Percentiles rank a stretch among this genome's conserved stretches.
Evolutionary conservation across 1,140 invertebrate genomes (phyloP).

Genomic region (Oryctes rhinoceros): DNA sequence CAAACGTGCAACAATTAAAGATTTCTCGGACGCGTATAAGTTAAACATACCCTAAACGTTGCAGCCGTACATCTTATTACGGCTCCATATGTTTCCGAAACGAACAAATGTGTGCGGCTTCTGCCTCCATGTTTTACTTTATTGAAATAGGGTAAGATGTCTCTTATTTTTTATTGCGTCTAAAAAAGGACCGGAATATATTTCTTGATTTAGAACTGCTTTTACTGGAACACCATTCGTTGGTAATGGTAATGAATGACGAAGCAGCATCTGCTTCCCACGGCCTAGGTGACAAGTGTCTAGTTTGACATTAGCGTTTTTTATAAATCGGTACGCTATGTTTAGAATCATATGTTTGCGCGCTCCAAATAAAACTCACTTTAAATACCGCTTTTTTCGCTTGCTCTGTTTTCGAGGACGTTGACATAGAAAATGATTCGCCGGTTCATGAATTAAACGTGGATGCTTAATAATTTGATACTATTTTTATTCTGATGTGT

Average conservation of each 20-base stretch:
- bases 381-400: neutral
- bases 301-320: conserved; percentile 11
- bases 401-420: conserved; percentile 1
- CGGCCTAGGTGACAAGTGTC: conserved; percentile 29
- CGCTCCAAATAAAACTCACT: neutral
- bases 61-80: neutral
- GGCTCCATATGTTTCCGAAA: neutral
- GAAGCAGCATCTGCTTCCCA: conserved; percentile 24
- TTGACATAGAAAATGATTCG: neutral
- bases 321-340: conserved; percentile 11
- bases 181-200: neutral
- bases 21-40: too few relatives aligned
- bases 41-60: too few relatives aligned
- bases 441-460: neutral
- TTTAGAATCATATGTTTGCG: conserved; percentile 25
- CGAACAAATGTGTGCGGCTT: neutral
- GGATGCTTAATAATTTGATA: neutral
- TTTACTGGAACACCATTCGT: conserved; percentile 5
- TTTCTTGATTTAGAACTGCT: conserved; percentile 15
- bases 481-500: neutral
- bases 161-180: conserved; percentile 11
- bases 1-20: too few relatives aligned
- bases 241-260: conserved; percentile 2
- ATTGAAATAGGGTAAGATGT: neutral
- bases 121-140: conserved; percentile 3